phyloP scores from a whole-genome alignment of 2,113 vertebrate genomes.

The Chrysemys picta region DNA sequence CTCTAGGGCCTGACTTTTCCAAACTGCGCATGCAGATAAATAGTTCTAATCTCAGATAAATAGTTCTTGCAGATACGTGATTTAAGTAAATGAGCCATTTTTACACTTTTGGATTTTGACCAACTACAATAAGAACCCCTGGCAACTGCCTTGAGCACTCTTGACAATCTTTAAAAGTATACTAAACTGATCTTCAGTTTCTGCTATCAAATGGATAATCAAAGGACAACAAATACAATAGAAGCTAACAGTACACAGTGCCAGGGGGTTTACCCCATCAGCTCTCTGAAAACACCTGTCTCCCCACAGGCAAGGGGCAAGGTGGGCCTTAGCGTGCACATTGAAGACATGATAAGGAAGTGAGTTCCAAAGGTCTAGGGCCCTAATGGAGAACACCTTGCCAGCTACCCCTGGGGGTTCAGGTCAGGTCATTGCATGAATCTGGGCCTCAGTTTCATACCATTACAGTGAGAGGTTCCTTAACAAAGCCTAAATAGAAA shows the following conservation, averaged over 20 bases:
- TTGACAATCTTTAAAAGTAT: not conserved
- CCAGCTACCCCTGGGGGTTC: fast-evolving
- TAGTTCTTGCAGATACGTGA: not conserved
- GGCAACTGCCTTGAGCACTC: not conserved
- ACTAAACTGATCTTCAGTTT: not conserved
- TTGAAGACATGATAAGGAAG: not conserved
- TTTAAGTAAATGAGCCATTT: not conserved
- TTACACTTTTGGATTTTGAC: not conserved
- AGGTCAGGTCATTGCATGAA: not conserved
- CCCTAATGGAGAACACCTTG: not conserved
- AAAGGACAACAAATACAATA: not conserved
- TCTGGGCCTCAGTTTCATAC: not conserved
- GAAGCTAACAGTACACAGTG: fast-evolving
- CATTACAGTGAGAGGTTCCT: not conserved
- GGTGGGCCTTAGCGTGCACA: fast-evolving
- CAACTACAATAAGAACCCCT: no score
- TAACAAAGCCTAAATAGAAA: fast-evolving
- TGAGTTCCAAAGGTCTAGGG: not conserved
- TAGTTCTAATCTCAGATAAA: not conserved
- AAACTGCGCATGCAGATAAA: not conserved
- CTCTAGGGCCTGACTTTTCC: not conserved
- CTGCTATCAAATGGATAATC: fast-evolving
- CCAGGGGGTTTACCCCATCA: not conserved
- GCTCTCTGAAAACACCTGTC: fast-evolving
- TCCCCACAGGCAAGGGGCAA: not conserved